Evolutionary conservation across 2,888 invertebrate genomes (phyloP), one percentile per base, ranked within the genome.

Genomic region (Lycophotia porphyrea): DNA sequence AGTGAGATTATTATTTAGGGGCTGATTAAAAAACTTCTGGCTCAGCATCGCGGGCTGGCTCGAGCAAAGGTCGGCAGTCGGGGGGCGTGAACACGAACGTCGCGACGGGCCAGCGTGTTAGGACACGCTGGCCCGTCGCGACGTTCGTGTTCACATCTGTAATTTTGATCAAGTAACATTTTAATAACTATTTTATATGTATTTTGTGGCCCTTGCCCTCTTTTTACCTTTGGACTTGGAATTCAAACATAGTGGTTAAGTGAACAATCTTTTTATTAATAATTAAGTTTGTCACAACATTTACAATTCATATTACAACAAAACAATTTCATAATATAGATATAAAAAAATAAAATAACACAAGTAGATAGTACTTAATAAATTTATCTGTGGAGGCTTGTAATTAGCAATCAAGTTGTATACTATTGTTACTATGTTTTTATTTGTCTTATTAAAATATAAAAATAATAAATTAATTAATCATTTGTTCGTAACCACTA

Each of bases 181-280:
- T 52, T 9, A 24, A 49, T 24, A 49, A n/a, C 49, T 49, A 11
- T 49, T 52, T 9, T 55, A 15, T 55, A 11, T 27, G 0, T 27
- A 5, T 55, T 27, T 55, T 31, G 27, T 55, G 27, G 27, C 24
- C 27, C 13, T 27, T 55, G 13, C 5, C 27, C 1, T 52, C 13
- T 27, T 55, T 27, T 11, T 13, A 15, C n/a, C 5, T 55, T 31
- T 58, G 31, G 31, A 31, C 58, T 60, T 34, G 4, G 5, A 60
- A 60, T 34, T 60, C 4, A 66, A 76, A 76, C 36, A 34, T 24
- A 18, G 34, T 55, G 44, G 1, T 58, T 44, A 39, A 18, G 15
- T 39, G 7, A 36, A 76, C 24, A 76, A 24, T 27, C 36, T 64
- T 55, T 73, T 75, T 75, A 75, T 36, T 63, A 39, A 39, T n/a